phyloP scores from a whole-genome alignment of 2,888 invertebrate species.

The Pheosia tremula region DNA sequence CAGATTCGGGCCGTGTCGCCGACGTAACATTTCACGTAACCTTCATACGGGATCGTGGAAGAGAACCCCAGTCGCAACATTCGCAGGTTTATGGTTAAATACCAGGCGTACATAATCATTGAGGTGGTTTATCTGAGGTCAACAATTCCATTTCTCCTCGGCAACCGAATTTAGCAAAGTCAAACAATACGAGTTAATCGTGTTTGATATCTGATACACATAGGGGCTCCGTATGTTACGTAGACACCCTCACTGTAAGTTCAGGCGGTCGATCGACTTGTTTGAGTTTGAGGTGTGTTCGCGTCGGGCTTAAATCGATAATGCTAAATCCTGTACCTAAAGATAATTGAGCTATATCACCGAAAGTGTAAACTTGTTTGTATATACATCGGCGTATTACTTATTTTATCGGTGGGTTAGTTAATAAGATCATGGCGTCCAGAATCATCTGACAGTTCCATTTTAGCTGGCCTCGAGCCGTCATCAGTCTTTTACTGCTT shows the following conservation, averaged over 20 bases:
- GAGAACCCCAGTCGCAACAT: conserved; percentile 12
- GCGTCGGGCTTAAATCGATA: conserved; percentile 12
- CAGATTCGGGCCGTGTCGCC: conserved; percentile 46
- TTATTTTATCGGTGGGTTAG: neutral
- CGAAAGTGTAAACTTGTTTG: neutral
- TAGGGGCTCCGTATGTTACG: conserved; percentile 10
- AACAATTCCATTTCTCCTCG: conserved; percentile 42
- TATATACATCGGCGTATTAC: conserved; percentile 1
- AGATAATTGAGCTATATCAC: conserved; percentile 8
- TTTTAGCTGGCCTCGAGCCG: too few relatives aligned
- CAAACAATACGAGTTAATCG: conserved; percentile 24
- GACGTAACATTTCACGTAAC: conserved; percentile 46
- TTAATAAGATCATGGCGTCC: neutral
- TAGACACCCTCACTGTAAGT: conserved; percentile 7
- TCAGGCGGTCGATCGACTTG: conserved; percentile 12
- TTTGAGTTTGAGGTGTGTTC: conserved; percentile 7
- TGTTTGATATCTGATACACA: conserved; percentile 21
- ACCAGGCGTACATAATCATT: conserved; percentile 24
- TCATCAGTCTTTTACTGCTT: too few relatives aligned
- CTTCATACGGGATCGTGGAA: conserved; percentile 21
- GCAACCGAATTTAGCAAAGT: conserved; percentile 26
- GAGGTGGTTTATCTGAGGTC: conserved; percentile 36
- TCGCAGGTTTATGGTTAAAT: conserved; percentile 13
- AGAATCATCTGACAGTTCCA: too few relatives aligned
- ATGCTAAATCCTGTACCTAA: conserved; percentile 11